Evolutionary conservation across 2,888 invertebrate species (phyloP).

Genomic region (Gibbula magus): DNA sequence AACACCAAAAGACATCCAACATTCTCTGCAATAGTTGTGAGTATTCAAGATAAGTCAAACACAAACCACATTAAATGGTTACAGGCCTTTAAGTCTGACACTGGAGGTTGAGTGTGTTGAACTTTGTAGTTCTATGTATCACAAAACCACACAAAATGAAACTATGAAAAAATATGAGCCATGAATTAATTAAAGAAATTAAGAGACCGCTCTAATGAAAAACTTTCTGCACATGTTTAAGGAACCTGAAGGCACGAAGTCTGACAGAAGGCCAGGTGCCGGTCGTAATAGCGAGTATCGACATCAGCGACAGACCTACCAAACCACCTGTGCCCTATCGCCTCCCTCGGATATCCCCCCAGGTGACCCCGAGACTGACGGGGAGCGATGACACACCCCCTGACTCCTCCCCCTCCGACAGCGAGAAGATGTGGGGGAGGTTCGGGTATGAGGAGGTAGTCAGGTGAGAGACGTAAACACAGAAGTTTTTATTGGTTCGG

Average conservation of each 20-base stretch:
- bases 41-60: no score
- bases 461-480: conserved; percentile 36
- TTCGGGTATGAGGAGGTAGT: conserved; percentile 58
- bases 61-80: no score
- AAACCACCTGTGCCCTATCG: conserved; percentile 50
- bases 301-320: conserved; percentile 39
- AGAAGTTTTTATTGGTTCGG: neutral
- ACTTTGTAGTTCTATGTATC: no score
- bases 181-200: no score
- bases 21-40: no score
- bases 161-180: no score
- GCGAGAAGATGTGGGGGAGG: conserved; percentile 54
- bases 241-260: conserved; percentile 54
- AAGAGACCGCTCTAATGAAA: no score
- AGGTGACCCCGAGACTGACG: conserved; percentile 38
- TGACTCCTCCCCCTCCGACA: conserved; percentile 21
- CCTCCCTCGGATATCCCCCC: conserved; percentile 53
- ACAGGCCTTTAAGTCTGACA: no score
- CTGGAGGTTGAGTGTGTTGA: no score
- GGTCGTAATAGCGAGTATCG: conserved; percentile 40
- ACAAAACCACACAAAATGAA: no score
- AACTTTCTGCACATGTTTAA: no score
- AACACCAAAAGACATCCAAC: no score
- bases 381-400: conserved; percentile 26
- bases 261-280: conserved; percentile 36